Evolutionary conservation across 1,140 invertebrate genomes (phyloP).

Genomic region (Hormaphis cornu): DNA sequence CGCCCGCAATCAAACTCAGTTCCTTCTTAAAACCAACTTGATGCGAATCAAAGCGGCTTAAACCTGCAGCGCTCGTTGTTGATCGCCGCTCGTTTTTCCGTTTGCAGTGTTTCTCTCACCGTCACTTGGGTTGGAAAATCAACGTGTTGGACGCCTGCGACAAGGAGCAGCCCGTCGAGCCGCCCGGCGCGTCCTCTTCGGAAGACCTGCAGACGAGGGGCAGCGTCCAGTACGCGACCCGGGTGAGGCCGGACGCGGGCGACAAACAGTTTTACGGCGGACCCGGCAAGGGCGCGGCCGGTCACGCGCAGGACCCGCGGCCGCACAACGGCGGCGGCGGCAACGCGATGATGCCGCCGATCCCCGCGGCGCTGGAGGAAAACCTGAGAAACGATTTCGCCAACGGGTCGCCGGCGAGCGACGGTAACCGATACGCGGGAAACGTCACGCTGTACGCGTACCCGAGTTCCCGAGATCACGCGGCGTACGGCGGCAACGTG

Average conservation of each 20-base stretch:
- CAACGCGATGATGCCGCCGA: no score
- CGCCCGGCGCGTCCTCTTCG: conserved; percentile 45
- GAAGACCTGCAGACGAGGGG: conserved; percentile 50
- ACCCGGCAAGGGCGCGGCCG: neutral
- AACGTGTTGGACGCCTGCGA: conserved; percentile 77
- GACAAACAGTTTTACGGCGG: neutral
- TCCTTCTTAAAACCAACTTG: no score
- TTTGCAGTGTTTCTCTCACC: conserved; percentile 78
- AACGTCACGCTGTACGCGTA: neutral
- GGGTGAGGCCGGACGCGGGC: conserved; percentile 53
- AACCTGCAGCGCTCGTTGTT: no score
- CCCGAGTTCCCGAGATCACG: neutral
- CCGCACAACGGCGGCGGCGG: neutral
- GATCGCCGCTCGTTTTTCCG: no score
- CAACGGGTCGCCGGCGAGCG: neutral
- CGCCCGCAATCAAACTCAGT: no score
- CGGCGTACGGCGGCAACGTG: neutral
- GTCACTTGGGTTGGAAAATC: conserved; percentile 90
- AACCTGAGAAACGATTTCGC: conserved; percentile 6
- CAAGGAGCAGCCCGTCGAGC: conserved; percentile 46
- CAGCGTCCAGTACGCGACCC: conserved; percentile 58
- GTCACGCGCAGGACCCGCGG: neutral
- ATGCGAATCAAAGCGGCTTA: no score
- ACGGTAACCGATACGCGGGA: no score
- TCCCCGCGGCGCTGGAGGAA: neutral